Evolutionary conservation across 1,140 invertebrate species (phyloP).

Genomic region (Cyphomyrmex costatus): DNA sequence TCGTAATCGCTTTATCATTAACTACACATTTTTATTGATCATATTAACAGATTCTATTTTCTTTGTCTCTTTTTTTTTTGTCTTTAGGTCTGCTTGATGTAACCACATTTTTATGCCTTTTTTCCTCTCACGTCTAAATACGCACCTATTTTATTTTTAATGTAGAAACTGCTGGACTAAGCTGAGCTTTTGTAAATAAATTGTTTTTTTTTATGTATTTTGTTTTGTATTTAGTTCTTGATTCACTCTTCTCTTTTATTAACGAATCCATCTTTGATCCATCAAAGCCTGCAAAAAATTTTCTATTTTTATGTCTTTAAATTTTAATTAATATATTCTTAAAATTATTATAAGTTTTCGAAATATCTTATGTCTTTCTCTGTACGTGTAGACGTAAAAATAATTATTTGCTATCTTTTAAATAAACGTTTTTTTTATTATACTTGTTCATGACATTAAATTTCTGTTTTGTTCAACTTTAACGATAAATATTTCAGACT

Average conservation of each 20-base stretch:
- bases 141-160: not conserved
- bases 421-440: not conserved
- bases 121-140: not conserved
- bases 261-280: not conserved
- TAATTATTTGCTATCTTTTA: not conserved
- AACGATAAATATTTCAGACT: no score
- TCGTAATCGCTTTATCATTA: not conserved
- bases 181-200: slow-evolving; percentile 2
- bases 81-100: not conserved
- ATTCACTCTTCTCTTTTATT: not conserved
- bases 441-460: no score
- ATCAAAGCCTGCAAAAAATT: not conserved
- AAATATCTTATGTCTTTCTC: not conserved
- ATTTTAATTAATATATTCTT: not conserved
- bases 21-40: not conserved
- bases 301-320: not conserved
- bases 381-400: not conserved
- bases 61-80: not conserved
- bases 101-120: not conserved
- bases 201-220: not conserved
- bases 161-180: not conserved
- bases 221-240: not conserved
- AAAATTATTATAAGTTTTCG: not conserved
- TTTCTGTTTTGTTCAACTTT: no score
- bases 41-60: not conserved